Conservation (phyloP, 2,888 invertebrate genomes). For the Drosophila quinaria region DNA sequence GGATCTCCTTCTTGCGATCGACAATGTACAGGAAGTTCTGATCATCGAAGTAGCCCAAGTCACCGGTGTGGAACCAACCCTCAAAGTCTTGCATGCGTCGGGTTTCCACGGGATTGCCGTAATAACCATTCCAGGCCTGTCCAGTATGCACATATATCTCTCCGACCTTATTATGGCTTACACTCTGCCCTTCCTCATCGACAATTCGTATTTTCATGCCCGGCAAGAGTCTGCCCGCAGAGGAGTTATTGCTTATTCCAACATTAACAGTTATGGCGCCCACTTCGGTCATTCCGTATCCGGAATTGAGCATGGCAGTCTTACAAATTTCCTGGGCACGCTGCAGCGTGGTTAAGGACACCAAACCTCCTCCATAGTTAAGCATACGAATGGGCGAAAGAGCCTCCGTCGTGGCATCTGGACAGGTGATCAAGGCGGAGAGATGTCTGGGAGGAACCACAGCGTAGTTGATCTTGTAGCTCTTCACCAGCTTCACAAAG, state of each 20-base stretch:
- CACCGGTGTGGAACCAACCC: conserved; percentile 83
- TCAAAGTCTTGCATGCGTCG: conserved; percentile 69
- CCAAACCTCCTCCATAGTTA: conserved; percentile 69
- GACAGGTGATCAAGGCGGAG: conserved; percentile 57
- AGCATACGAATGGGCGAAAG: conserved; percentile 63
- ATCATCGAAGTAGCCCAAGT: conserved; percentile 83
- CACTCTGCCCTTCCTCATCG: conserved; percentile 63
- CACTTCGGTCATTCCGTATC: conserved; percentile 79
- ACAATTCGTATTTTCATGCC: conserved; percentile 72
- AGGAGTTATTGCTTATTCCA: conserved; percentile 56
- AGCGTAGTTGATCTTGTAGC: conserved; percentile 71
- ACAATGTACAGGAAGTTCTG: conserved; percentile 77
- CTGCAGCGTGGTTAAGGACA: conserved; percentile 57
- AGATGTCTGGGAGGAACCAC: conserved; percentile 69
- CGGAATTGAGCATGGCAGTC: conserved; percentile 58
- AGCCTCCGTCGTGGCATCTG: conserved; percentile 55
- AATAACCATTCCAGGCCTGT: conserved; percentile 80
- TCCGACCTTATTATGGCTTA: conserved; percentile 72
- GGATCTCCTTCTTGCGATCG: conserved; percentile 83
- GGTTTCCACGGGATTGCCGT: conserved; percentile 73
- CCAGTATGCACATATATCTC: conserved; percentile 75
- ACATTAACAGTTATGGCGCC: conserved; percentile 61
- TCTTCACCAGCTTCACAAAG: conserved; percentile 66
- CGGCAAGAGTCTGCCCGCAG: conserved; percentile 69
- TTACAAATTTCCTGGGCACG: conserved; percentile 61